Evolutionary conservation across 2,797 vertebrate species (phyloP).

Genomic region (Myotis findleyi): DNA sequence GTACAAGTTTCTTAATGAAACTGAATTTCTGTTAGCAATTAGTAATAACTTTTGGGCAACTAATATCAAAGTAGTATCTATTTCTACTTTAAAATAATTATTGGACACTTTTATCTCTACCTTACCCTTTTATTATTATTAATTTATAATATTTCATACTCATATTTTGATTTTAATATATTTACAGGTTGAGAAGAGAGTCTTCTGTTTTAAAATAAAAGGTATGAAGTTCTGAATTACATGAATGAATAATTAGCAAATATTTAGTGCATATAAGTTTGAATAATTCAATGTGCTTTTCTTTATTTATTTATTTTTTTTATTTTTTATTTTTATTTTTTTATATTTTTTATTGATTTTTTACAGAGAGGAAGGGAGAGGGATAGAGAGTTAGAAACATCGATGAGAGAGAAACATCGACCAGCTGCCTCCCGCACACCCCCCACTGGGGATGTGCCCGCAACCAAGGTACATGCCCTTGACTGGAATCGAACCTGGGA

Average conservation of each 20-base stretch:
- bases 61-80: neutral
- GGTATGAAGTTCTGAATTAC: neutral
- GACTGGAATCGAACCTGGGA: too few species aligned
- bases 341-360: too few species aligned
- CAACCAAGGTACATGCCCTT: too few species aligned
- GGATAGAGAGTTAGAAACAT: too few species aligned
- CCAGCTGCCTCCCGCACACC: too few species aligned
- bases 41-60: neutral
- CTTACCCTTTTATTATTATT: neutral
- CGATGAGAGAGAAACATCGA: too few species aligned
- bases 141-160: neutral
- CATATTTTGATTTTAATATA: neutral
- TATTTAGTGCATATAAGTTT: neutral
- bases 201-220: conserved; percentile 5
- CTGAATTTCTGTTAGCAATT: neutral
- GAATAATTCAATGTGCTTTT: neutral
- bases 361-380: too few species aligned
- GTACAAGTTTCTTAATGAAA: neutral
- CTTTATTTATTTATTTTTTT: too few species aligned
- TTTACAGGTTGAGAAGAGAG: neutral
- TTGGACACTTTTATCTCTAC: neutral
- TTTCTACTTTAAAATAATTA: neutral
- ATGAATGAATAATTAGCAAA: neutral
- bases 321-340: too few species aligned
- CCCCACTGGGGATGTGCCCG: too few species aligned